These are phyloP conservation scores for Galaxias olidus DNA, from an alignment of 2,797 vertebrate genomes.

Conservation along the genomic window DNA sequence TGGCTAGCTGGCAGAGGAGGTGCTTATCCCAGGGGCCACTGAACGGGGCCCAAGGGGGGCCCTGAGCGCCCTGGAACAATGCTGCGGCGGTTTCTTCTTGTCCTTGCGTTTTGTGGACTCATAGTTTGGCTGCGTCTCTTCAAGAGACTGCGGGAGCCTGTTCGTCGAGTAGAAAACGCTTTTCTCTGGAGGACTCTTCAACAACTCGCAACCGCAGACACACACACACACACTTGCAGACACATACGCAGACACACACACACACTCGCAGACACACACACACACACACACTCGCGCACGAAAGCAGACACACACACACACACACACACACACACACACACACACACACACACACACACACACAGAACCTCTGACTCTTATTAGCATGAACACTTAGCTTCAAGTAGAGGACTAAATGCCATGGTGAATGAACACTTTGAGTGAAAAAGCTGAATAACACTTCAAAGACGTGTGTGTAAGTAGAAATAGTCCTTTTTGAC, in stretches of 20 bases:
- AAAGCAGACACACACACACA: neutral
- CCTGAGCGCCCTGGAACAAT: constrained; percentile 23
- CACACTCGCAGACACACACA: constrained; percentile 9
- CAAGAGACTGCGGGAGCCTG: neutral
- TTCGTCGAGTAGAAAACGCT: constrained; percentile 24
- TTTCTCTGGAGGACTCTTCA: constrained; percentile 15
- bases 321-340: constrained; percentile 10
- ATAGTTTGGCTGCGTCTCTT: constrained; percentile 32
- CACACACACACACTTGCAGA: constrained; percentile 2
- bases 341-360: constrained; percentile 2
- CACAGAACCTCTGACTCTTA: too few relatives aligned
- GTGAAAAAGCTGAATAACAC: too few relatives aligned
- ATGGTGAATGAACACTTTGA: too few relatives aligned
- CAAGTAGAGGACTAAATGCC: too few relatives aligned
- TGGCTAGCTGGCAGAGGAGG: constrained; percentile 51
- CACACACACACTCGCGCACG: constrained; percentile 1
- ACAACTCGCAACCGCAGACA: constrained; percentile 11
- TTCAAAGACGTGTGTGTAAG: too few relatives aligned
- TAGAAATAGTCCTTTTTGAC: too few relatives aligned
- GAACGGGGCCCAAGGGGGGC: constrained; percentile 42
- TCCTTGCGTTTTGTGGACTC: constrained; percentile 29
- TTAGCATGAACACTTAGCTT: too few relatives aligned
- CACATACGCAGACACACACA: neutral
- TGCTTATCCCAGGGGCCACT: constrained; percentile 60
- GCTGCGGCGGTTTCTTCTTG: constrained; percentile 23